Base-by-base conservation (phyloP, 2,113 vertebrate genomes). In the Centropristis striata region DNA sequence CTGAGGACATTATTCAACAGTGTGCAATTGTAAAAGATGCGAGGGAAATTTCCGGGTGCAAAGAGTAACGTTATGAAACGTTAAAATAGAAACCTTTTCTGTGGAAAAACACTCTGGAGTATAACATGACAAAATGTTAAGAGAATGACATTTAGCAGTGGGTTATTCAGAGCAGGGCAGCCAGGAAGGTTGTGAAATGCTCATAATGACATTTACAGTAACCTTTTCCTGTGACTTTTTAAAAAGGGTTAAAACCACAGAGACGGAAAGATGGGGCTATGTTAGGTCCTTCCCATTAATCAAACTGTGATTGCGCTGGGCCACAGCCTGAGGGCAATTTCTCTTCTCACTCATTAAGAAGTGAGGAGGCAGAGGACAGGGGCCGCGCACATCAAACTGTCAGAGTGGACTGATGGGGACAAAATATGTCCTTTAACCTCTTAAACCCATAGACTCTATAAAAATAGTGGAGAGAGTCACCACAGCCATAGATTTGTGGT, bases 161-260 rank as follows among this genome's bases (percentile, higher is more conserved):
- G 74, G 74, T 82, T 82, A 65, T 75, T 86, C 71, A 71, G 81
- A 71, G 78, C 71, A 64, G 55, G 72, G 79, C 53, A 28, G 44
- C 23, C 18, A 15, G 60, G 73, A 46, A 80, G 74, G 80, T 76
- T 83, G 80, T 54, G 84, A 79, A 90, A 86, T 53, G 85, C 82
- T 57, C 86, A 81, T 88, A 75, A 87, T 91, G 90, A 81, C 85
- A 90, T 91, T 92, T 91, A 84, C 71, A 79, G 85, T 87, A 92
- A 92, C 91, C 91, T 92, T 93, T 93, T 73, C 82, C 63, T 49
- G 71, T 91, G 91, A 86, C 90, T 91, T 91, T 89, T 90, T 84
- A 87, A 89, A 85, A 91, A 86, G 89, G 90, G 88, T 92, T 92
- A 92, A 93, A 92, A 88, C 86, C 90, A 90, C 83, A 80, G 90